Base-by-base conservation (phyloP, 1,140 invertebrate species). In the Laodelphax striatellus region DNA sequence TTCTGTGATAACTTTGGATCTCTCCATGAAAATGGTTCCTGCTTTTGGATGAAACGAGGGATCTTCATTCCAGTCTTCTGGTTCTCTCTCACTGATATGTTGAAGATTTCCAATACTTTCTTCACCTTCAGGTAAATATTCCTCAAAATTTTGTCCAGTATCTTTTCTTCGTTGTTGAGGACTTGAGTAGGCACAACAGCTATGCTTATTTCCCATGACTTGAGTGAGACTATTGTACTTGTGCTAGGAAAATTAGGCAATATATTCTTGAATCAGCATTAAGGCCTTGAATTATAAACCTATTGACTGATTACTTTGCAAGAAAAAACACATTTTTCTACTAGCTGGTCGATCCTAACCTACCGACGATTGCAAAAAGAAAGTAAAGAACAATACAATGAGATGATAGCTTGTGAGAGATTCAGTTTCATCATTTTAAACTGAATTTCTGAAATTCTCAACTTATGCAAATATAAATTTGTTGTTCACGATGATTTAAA, bases 51-150 rank as follows among this genome's bases (percentile, higher is more conserved):
- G 92, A 59, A 94, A 85, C 0, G 95, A 98, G 9, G 96, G 96
- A 77, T 99, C 96, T 58, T 84, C 80, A 66, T 97, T 92, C 68
- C 88, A 88, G 74, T 97, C 94, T 72, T 96, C 91, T 13, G 90
- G 88, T 72, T 98, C 96, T 65, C 96, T 79, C 77, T 99, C 96
- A 72, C 92, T 97, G 65, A 98, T 98, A 76, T 99, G 96, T 73
- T 97, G 96, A 57, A 98, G 79, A 78, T 95, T 96, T 64, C 84
- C 85, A 55, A 83, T 80, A 72, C 88, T 93, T 65, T 88, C 82
- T 73, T 90, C 87, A 63, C 84, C 81, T 66, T 89, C 81, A 5
- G 82, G 81, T 56, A 87, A 75, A 60, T 82, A 80, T 67, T 87
- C 84, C 69, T 88, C 86, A 52, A 82, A 76, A 21, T 79, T 77